These are phyloP conservation scores for Chrysogorgia sp. DNA, from an alignment of 92 coral and sea anemone genomes.

Conservation along the genomic window DNA sequence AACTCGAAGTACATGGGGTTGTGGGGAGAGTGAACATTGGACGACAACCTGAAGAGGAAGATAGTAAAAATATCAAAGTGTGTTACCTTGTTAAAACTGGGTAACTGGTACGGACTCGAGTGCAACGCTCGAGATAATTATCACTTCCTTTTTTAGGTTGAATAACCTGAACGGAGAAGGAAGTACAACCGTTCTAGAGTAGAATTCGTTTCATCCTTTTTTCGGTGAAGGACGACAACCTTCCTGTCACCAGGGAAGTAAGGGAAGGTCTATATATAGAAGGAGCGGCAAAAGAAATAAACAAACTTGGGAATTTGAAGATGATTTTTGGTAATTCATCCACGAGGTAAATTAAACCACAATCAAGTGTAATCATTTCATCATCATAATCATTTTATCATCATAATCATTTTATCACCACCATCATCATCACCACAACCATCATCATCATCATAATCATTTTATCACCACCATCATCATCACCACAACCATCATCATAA, in stretches of 20 bases:
- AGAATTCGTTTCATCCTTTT: conserved; percentile 31
- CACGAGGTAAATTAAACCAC: too few species aligned
- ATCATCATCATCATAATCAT: too few species aligned
- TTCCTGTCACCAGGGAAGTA: conserved; percentile 16
- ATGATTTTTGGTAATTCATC: too few species aligned
- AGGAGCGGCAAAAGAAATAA: neutral
- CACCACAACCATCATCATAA: too few species aligned
- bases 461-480: too few species aligned
- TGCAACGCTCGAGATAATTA: neutral
- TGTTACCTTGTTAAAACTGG: neutral
- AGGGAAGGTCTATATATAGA: neutral
- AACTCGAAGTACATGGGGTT: too few species aligned
- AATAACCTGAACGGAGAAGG: conserved; percentile 91
- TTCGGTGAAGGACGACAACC: conserved; percentile 65
- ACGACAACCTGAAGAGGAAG: neutral
- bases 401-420: too few species aligned
- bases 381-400: too few species aligned
- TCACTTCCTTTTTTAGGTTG: conserved; percentile 90
- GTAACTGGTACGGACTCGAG: neutral
- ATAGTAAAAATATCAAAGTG: neutral
- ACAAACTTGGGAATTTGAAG: too few species aligned
- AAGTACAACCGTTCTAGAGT: conserved; percentile 85
- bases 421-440: too few species aligned
- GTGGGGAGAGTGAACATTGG: too few species aligned
- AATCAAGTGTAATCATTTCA: too few species aligned